Percentiles rank a stretch among this genome's conserved stretches.
phyloP scores from a whole-genome alignment of 2,888 invertebrate species.

The Hirtodrosophila confusa region DNA sequence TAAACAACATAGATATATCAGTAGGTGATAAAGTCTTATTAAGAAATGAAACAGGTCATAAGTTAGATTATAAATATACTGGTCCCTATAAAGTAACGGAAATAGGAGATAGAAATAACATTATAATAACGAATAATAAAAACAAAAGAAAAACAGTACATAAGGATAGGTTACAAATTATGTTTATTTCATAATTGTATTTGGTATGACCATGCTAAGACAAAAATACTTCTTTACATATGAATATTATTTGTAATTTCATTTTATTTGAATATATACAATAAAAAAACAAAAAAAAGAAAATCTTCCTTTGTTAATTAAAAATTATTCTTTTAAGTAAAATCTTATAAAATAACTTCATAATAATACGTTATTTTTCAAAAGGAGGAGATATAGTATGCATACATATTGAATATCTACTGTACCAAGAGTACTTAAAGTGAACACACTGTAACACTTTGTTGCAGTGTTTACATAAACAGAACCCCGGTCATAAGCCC shows the following conservation, averaged over 20 bases:
- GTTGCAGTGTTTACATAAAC: not conserved
- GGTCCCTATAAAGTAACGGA: slow-evolving; percentile 13
- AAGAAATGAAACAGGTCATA: slow-evolving; percentile 13
- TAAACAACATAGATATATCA: slow-evolving; percentile 12
- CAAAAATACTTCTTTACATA: slow-evolving; percentile 2
- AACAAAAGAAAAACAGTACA: slow-evolving; percentile 13
- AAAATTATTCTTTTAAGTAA: not conserved
- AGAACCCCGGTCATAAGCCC: too few relatives aligned
- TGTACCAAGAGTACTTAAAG: too few relatives aligned
- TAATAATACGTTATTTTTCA: slow-evolving; percentile 1
- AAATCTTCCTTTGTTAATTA: slow-evolving; percentile 72
- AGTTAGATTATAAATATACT: slow-evolving; percentile 6
- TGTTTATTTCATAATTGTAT: slow-evolving; percentile 8
- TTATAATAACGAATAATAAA: slow-evolving; percentile 15
- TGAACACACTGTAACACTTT: not conserved
- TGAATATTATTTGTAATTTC: not conserved
- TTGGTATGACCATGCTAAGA: slow-evolving; percentile 6
- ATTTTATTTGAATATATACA: not conserved
- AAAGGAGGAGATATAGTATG: slow-evolving; percentile 3
- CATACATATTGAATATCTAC: too few relatives aligned
- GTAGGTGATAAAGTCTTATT: slow-evolving; percentile 12
- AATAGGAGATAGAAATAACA: slow-evolving; percentile 10
- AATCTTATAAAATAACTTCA: slow-evolving; percentile 1
- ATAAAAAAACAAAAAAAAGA: not conserved
- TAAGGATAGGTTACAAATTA: slow-evolving; percentile 10